A percentile compares a stretch with the other conserved stretches of the same genome.
Conservation (phyloP, 2,888 invertebrate species). For the Tineola bisselliella region DNA sequence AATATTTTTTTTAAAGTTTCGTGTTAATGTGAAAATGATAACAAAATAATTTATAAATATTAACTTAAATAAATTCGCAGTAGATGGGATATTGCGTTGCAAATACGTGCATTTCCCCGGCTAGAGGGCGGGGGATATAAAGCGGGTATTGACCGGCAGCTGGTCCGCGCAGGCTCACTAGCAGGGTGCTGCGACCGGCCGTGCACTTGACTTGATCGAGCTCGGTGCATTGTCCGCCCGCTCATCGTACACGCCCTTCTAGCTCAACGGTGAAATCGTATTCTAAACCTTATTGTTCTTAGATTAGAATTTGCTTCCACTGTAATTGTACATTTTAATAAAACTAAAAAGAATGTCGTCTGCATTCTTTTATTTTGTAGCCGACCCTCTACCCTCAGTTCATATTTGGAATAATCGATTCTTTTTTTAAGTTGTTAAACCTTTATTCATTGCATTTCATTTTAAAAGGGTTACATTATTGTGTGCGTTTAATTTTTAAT, state of each 20-base stretch:
- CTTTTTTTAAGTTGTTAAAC: background rate
- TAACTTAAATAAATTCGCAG: too few relatives aligned
- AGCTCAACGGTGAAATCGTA: background rate
- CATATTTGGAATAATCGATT: background rate
- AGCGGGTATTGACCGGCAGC: conserved; percentile 20
- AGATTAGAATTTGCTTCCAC: background rate
- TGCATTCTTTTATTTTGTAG: background rate
- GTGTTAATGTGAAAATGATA: too few relatives aligned
- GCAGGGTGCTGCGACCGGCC: conserved; percentile 43
- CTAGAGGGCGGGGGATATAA: background rate
- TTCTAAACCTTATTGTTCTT: conserved; percentile 1
- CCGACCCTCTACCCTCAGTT: background rate
- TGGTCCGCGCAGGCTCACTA: conserved; percentile 45
- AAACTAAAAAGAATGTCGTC: background rate
- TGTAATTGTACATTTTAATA: background rate
- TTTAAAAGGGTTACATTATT: too few relatives aligned
- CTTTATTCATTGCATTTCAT: background rate
- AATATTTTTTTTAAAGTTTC: too few relatives aligned
- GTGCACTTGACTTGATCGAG: conserved; percentile 53
- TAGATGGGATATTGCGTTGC: background rate
- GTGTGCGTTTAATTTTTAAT: too few relatives aligned
- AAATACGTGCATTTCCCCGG: background rate
- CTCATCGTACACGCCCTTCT: conserved; percentile 18
- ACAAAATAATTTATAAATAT: too few relatives aligned
- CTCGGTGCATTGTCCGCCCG: conserved; percentile 52